phyloP scores from a whole-genome alignment of 1,140 invertebrate species.

The Euschistus heros region DNA sequence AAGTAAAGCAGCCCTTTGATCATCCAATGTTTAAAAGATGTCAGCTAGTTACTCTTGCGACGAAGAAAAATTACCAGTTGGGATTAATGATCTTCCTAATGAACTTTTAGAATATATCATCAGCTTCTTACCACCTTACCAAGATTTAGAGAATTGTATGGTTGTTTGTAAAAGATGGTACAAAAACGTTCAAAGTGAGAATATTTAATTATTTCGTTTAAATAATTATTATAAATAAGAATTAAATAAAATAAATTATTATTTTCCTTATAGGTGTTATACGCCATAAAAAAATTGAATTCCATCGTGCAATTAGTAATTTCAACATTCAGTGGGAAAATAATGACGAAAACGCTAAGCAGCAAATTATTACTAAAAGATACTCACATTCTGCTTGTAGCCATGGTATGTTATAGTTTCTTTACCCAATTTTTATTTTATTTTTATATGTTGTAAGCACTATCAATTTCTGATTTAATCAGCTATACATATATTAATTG shows the following conservation, averaged over 20 bases:
- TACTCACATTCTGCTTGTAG: slow-evolving; percentile 86
- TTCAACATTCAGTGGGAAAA: slow-evolving; percentile 59
- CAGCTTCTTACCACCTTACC: slow-evolving; percentile 76
- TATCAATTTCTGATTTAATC: neutral
- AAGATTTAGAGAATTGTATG: slow-evolving; percentile 75
- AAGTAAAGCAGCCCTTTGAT: too few species aligned
- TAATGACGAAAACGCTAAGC: slow-evolving; percentile 39
- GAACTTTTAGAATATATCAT: slow-evolving; percentile 89
- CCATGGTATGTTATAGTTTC: slow-evolving; percentile 42
- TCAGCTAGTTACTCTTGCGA: too few species aligned
- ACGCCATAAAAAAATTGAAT: slow-evolving; percentile 51
- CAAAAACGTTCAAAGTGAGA: slow-evolving; percentile 65
- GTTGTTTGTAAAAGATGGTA: slow-evolving; percentile 78
- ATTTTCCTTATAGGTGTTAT: slow-evolving; percentile 53
- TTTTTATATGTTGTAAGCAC: too few species aligned
- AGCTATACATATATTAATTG: too few species aligned
- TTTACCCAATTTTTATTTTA: too few species aligned
- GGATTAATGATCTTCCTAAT: slow-evolving; percentile 66
- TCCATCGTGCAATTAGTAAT: slow-evolving; percentile 52
- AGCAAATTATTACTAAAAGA: slow-evolving; percentile 68
- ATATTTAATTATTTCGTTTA: neutral
- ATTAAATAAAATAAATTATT: neutral
- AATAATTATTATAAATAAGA: neutral
- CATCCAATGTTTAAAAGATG: too few species aligned
- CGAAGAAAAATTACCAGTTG: neutral